phyloP scores from a whole-genome alignment of 2,797 vertebrate species.

The Pithecia hirsuta region DNA sequence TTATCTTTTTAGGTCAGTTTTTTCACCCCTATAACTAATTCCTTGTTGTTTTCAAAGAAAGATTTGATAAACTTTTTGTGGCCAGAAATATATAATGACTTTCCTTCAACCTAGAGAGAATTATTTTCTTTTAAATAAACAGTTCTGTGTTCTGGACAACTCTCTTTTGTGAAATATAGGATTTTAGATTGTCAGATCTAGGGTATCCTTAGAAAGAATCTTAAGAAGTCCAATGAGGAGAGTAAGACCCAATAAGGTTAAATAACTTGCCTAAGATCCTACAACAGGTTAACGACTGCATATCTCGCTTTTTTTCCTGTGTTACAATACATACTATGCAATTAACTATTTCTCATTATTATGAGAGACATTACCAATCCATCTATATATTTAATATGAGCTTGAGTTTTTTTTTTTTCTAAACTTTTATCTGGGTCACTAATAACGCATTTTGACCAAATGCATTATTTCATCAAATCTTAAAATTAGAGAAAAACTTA shows the following conservation, averaged over 20 bases:
- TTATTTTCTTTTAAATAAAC: not conserved
- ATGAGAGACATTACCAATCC: not conserved
- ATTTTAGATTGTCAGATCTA: not conserved
- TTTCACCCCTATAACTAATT: not conserved
- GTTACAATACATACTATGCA: not conserved
- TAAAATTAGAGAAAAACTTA: not conserved
- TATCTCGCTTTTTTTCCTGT: not conserved
- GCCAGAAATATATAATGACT: not conserved
- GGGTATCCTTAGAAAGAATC: not conserved
- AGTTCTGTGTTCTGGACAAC: not conserved
- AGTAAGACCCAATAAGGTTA: not conserved
- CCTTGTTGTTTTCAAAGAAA: conserved; percentile 13
- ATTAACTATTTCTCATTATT: not conserved
- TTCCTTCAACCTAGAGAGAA: not conserved
- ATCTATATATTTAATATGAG: not conserved
- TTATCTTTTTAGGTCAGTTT: not conserved
- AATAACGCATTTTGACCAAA: not conserved
- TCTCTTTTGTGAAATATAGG: not conserved
- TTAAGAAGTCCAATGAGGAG: not conserved
- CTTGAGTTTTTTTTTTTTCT: not conserved
- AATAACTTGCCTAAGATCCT: not conserved
- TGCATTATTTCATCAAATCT: not conserved
- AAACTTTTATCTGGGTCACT: not conserved
- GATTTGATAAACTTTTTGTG: not conserved
- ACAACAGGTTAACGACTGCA: not conserved